Conservation (phyloP, 2,797 vertebrate species). For the Aplochiton taeniatus region DNA sequence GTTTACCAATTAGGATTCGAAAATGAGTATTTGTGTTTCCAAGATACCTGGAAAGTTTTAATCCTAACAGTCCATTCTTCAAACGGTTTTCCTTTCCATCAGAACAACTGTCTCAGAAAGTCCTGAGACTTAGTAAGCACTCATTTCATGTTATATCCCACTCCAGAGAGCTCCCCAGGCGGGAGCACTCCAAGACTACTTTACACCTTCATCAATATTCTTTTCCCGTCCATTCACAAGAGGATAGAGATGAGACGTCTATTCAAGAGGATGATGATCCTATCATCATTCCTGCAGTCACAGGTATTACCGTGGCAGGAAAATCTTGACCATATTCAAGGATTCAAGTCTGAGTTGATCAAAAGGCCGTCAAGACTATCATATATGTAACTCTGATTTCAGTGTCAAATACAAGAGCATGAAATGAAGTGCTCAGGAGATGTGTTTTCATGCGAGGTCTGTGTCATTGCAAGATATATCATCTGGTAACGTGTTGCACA, state of each 20-base stretch:
- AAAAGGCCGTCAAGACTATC: no score
- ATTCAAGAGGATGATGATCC: constrained; percentile 30
- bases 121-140: constrained; percentile 66
- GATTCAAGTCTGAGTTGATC: no score
- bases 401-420: no score
- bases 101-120: constrained; percentile 46
- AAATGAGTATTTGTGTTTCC: not conserved
- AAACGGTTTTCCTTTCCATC: constrained; percentile 39
- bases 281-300: constrained; percentile 38
- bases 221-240: constrained; percentile 45
- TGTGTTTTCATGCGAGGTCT: no score
- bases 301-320: constrained; percentile 1
- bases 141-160: constrained; percentile 59
- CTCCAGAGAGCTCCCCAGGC: constrained; percentile 44
- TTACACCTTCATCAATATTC: constrained; percentile 59
- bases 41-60: constrained; percentile 32
- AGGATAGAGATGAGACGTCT: constrained; percentile 32
- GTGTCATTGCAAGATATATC: no score
- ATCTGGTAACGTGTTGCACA: no score
- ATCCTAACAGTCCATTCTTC: constrained; percentile 10
- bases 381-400: no score
- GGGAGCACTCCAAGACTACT: constrained; percentile 61
- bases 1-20: constrained; percentile 20
- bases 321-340: not conserved
- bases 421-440: no score